A percentile compares a stretch with the other conserved stretches of the same genome.
Evolutionary conservation across 1,140 invertebrate genomes (phyloP).

Genomic region (Neocloeon triangulifer): DNA sequence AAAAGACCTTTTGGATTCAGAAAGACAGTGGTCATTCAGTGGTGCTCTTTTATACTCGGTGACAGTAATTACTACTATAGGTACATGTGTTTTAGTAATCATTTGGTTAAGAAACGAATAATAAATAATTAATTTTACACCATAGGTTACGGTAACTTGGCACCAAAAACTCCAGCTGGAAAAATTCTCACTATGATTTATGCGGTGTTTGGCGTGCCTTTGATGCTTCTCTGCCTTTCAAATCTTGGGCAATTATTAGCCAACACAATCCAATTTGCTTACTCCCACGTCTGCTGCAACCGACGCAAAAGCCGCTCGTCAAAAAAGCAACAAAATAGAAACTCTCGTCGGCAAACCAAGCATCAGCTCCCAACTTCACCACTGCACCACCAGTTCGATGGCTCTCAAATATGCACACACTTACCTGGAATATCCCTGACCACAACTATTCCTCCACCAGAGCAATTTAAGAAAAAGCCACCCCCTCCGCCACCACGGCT

Average conservation of each 20-base stretch:
- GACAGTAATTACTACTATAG: conserved; percentile 66
- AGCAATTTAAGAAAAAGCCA: conserved; percentile 9
- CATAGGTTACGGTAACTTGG: conserved; percentile 59
- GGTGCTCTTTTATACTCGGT: conserved; percentile 59
- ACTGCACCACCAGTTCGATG: no score
- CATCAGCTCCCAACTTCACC: no score
- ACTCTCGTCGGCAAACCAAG: background rate
- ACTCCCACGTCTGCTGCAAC: conserved; percentile 30
- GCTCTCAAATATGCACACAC: no score
- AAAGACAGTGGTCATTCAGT: conserved; percentile 45
- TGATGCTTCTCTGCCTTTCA: conserved; percentile 68
- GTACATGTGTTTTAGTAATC: no score
- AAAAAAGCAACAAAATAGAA: background rate
- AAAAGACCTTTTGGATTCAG: conserved; percentile 20
- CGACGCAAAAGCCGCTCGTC: background rate
- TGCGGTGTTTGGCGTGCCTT: conserved; percentile 58
- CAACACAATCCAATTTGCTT: conserved; percentile 41
- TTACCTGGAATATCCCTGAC: background rate
- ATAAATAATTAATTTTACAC: no score
- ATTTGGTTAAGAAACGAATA: no score
- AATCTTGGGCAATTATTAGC: conserved; percentile 65
- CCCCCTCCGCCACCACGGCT: conserved; percentile 16
- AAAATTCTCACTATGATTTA: conserved; percentile 72
- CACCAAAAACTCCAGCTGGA: conserved; percentile 50
- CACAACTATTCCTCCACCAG: conserved; percentile 4